Evolutionary conservation across 2,888 invertebrate species (phyloP), one percentile per base, ranked within the genome.

Genomic region (Spisula subtruncata): DNA sequence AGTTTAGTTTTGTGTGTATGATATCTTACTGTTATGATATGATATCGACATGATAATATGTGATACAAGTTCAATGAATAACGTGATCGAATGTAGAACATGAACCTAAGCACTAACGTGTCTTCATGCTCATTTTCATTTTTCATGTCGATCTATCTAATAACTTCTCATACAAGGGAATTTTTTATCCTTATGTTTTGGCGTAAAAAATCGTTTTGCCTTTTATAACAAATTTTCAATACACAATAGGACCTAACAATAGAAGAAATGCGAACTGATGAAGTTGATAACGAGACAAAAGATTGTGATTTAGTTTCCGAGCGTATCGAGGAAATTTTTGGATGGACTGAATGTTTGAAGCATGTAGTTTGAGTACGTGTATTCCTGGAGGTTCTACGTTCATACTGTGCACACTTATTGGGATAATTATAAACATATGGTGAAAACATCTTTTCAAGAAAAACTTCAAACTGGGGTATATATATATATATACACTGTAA

Each of bases 1-100:
- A 85, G 85, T 54, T 85, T 85, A 79, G 8, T 51, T 54, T 20
- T n/a, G 25, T n/a, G n/a, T n/a, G n/a, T n/a, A 51, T 54, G 85
- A 85, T 85, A 85, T 41, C 60, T 32, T 25, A 71, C 54, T 51
- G 75, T 85, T 85, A 79, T 75, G 48, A 51, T 85, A 79, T 32
- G 85, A 85, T 85, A 85, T 85, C 71, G 75, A 18, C 10, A 25
- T 25, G 85, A 79, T 85, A 79, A 25, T 79, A 85, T 79, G 79
- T 75, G 85, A 46, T 79, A 35, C 35, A 20, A 35, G 79, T 79
- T 41, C 46, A 46, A 66, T 79, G 71, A 85, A 46, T 79, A 51
- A 75, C 79, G 79, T 85, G 85, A 85, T 54, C 35, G 71, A 66
- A 66, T 66, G 60, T n/a, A 66, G 20, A 56, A n/a, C 25, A 66